phyloP scores from a whole-genome alignment of 2,888 invertebrate genomes.

The Pandemis corylana region DNA sequence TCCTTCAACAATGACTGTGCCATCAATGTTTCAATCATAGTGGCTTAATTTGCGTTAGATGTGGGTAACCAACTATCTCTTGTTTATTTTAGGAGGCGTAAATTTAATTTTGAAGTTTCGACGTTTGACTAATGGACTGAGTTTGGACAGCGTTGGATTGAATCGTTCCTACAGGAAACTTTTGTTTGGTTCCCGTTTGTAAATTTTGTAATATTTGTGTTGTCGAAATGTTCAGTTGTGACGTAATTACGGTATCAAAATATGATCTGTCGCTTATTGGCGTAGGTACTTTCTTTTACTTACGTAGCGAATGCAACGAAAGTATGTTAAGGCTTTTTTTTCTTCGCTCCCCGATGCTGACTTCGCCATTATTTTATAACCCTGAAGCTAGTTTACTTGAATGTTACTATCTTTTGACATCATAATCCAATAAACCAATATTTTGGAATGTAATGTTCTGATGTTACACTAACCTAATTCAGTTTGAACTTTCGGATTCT shows the following conservation, averaged over 20 bases:
- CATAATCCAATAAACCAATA: too few species aligned
- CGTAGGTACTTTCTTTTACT: too few species aligned
- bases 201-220: constrained; percentile 5
- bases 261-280: background rate
- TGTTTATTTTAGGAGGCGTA: constrained; percentile 18
- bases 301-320: too few species aligned
- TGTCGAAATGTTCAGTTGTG: background rate
- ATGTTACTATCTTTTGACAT: too few species aligned
- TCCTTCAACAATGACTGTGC: background rate
- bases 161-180: constrained; percentile 12
- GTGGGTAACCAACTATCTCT: constrained; percentile 3
- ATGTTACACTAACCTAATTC: too few species aligned
- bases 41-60: background rate
- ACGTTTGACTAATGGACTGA: constrained; percentile 21
- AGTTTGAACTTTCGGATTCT: too few species aligned
- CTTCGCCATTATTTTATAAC: too few species aligned
- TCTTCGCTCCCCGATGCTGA: too few species aligned
- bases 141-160: constrained; percentile 14
- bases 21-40: background rate
- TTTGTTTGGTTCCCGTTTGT: constrained; percentile 5
- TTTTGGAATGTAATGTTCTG: too few species aligned
- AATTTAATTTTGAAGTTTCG: constrained; percentile 30
- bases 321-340: too few species aligned
- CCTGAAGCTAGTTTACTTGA: too few species aligned
- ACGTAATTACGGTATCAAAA: background rate